Evolutionary conservation across 2,888 invertebrate species (phyloP).

Genomic region (Sipha maydis): DNA sequence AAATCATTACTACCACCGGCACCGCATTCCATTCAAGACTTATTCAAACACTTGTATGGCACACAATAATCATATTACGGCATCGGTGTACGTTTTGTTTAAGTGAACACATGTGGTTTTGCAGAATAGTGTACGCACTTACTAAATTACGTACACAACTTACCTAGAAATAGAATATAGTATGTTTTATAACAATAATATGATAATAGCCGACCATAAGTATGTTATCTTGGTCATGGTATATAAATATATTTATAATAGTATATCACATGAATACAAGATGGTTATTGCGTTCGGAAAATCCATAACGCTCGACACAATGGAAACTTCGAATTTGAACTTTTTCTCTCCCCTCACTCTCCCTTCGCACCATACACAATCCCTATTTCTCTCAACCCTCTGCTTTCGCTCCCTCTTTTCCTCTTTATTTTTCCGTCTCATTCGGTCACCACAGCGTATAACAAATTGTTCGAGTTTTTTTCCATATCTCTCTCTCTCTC

Average conservation of each 20-base stretch:
- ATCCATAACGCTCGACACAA: conserved; percentile 38
- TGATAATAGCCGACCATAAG: not conserved
- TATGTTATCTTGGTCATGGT: not conserved
- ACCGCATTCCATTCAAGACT: not conserved
- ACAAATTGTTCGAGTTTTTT: conserved; percentile 12
- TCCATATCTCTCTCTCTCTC: not conserved
- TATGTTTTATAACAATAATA: not conserved
- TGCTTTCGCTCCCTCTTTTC: not conserved
- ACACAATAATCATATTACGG: not conserved
- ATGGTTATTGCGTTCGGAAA: conserved; percentile 29
- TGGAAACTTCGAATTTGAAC: conserved; percentile 39
- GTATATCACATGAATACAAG: not conserved
- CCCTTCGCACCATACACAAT: not conserved
- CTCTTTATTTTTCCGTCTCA: not conserved
- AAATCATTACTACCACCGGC: not conserved
- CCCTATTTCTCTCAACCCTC: not conserved
- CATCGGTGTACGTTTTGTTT: not conserved
- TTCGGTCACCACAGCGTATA: conserved; percentile 8
- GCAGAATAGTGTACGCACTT: not conserved
- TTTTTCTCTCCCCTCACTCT: conserved; percentile 5
- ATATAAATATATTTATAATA: not conserved
- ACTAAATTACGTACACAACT: too few species aligned
- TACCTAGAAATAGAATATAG: not conserved
- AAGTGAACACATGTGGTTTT: not conserved
- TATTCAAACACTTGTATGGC: not conserved